Evolutionary conservation across 2,113 vertebrate species (phyloP), one percentile per base, ranked within the genome.

Genomic region (Aegithalos caudatus): DNA sequence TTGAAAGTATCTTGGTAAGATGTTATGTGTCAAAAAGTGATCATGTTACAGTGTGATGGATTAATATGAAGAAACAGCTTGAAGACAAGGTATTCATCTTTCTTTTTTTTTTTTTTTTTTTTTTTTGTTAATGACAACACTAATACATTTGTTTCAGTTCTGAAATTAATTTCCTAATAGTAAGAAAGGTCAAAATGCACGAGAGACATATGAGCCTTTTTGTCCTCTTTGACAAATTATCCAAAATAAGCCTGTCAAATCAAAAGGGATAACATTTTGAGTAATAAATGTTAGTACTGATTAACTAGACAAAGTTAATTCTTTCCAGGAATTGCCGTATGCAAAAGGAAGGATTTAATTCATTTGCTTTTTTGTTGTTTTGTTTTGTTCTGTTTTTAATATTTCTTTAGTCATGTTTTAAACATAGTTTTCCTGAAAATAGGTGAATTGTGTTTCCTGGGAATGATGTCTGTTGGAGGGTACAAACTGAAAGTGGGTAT

Each of bases 101-200:
- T n/a, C n/a, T 94, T 98, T 19, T 8, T 7, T 6, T 37, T 48
- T 88, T 84, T 51, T 48, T 4, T 42, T 35, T 64, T 24, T 47
- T 64, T 91, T 81, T 72, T 80, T 72, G 93, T 96, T 84, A 94
- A 96, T 98, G 99, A 99, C 99, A 99, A 98, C 97, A 98, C 96
- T 98, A 99, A 99, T 99, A 99, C 98, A 98, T 99, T 99, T 99
- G 98, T 99, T 99, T 99, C 98, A 98, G 98, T 98, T 97, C 93
- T 98, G 98, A 99, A 99, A 99, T 99, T 99, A 99, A 99, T 99
- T 99, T 99, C 98, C 98, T 98, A 98, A 99, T 99, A 99, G 98
- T 98, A 98, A 99, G 98, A 99, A 99, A 99, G 99, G 99, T 99
- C 99, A 98, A 98, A 98, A 98, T 98, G 98, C 99, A 98, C 71